These are phyloP conservation scores for Lacanobia wlatinum DNA, from an alignment of 2,888 invertebrate species.

Conservation along the genomic window DNA sequence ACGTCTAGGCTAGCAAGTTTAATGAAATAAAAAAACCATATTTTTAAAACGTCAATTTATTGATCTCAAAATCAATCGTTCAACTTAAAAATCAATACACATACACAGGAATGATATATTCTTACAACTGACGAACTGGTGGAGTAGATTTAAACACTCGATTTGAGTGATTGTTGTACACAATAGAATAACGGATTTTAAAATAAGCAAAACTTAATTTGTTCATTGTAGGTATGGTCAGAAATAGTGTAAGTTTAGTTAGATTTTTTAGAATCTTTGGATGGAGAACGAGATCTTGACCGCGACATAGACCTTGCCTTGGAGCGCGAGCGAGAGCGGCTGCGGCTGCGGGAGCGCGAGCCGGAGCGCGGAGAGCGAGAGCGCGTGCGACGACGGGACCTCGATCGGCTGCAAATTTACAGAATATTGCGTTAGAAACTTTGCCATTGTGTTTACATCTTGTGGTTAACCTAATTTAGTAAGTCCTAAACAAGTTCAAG, in stretches of 20 bases:
- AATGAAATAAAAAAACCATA: conserved; percentile 31
- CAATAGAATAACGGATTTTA: conserved; percentile 50
- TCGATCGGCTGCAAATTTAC: conserved; percentile 89
- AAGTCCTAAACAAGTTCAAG: conserved; percentile 4
- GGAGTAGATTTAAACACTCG: conserved; percentile 58
- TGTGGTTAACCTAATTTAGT: conserved; percentile 53
- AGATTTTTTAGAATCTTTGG: conserved; percentile 89
- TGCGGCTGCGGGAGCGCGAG: conserved; percentile 86
- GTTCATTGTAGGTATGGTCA: conserved; percentile 58
- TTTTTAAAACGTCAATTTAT: conserved; percentile 77
- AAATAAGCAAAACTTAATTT: conserved; percentile 61
- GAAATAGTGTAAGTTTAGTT: conserved; percentile 72
- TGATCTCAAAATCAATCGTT: conserved; percentile 80
- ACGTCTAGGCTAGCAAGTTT: background rate
- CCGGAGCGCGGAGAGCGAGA: conserved; percentile 91
- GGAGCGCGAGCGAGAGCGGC: conserved; percentile 89
- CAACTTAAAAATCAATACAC: conserved; percentile 76
- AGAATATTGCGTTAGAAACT: conserved; percentile 49
- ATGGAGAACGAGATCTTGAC: conserved; percentile 87
- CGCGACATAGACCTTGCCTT: conserved; percentile 88
- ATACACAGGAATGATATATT: conserved; percentile 82
- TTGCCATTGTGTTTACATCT: conserved; percentile 13
- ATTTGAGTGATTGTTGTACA: conserved; percentile 55
- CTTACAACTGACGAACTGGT: conserved; percentile 67
- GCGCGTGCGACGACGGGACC: conserved; percentile 92